Percentiles rank a stretch among this genome's conserved stretches.
Conservation (phyloP, 92 coral and sea anemone genomes). For the Porites lobata region DNA sequence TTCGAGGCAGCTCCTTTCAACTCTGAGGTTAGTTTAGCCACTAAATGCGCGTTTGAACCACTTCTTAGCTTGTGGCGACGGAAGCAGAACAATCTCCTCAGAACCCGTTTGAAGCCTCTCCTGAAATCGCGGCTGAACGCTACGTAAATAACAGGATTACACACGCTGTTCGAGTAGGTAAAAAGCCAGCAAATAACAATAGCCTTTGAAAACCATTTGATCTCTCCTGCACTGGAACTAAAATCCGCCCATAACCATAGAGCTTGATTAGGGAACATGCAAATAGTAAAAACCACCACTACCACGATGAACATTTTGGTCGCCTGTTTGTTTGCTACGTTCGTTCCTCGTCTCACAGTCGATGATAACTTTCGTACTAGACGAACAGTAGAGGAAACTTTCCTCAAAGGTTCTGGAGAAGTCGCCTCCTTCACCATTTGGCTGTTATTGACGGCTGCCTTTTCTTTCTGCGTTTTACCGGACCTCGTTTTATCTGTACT, state of each 20-base stretch:
- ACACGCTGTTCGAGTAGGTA: constrained; percentile 88
- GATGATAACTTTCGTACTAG: constrained; percentile 26
- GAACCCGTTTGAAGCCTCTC: constrained; percentile 39
- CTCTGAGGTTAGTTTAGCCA: neutral
- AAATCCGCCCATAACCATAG: constrained; percentile 89
- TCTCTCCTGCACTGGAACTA: constrained; percentile 42
- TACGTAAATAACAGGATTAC: constrained; percentile 88
- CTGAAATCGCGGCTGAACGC: constrained; percentile 84
- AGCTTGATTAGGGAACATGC: constrained; percentile 91
- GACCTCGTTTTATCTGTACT: constrained; percentile 66
- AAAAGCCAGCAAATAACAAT: constrained; percentile 81
- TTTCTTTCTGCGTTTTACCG: constrained; percentile 24
- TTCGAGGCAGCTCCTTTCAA: constrained; percentile 2
- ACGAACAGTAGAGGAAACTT: constrained; percentile 31
- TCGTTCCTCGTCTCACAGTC: constrained; percentile 51
- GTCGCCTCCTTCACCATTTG: neutral
- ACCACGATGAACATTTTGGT: constrained; percentile 95
- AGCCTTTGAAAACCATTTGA: constrained; percentile 37
- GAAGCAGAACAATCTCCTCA: constrained; percentile 14
- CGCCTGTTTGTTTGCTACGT: constrained; percentile 83
- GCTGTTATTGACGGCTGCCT: constrained; percentile 11
- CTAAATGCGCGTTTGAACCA: neutral
- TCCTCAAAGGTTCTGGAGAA: constrained; percentile 16
- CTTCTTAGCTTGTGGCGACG: neutral
- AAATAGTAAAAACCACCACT: constrained; percentile 88